Evolutionary conservation across 2,888 invertebrate genomes (phyloP), one percentile per base, ranked within the genome.

Genomic region (Macrophya annulata): DNA sequence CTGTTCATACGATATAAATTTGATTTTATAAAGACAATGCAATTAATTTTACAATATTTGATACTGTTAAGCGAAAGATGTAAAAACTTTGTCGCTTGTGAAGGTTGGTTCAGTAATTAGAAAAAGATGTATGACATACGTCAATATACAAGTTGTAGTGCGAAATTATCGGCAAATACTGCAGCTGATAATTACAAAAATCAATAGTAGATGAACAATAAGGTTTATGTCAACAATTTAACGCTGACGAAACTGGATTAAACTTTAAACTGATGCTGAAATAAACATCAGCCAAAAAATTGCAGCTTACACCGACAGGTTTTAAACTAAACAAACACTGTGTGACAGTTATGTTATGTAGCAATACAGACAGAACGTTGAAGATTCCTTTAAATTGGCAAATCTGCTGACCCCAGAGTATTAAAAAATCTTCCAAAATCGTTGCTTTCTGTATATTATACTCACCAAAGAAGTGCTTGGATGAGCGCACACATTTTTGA

Each of bases 371-470:
- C 81, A 89, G 89, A 31, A 87, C 86, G n/a, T 81, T 88, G 59
- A 88, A 87, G 79, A 85, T 88, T 74, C 89, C 89, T 45, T 86
- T 88, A 21, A 85, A 88, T 90, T 84, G 88, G 88, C 68, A 88
- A 89, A 88, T 89, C 31, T 79, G 86, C 86, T 71, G 89, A 87
- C 51, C 88, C 89, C 37, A 85, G 88, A 84, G 86, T 79, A 25
- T 84, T 90, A 6, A 89, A 89, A 87, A 87, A 88, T 84, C 68
- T 87, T 45, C 21, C 40, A 45, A 85, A 59, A 59, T 85, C 87
- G 71, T 45, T 21, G 10, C 48, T 74, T 10, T 45, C 74, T 45
- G 45, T 74, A 43, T 48, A 74, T 43, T 45, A 74, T 43, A 21
- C 21, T 43, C n/a, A 45, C 21, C 88, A 90, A 85, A 87, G 84